Evolutionary conservation across 2,888 invertebrate species (phyloP).

Genomic region (Tachystola acroxantha): DNA sequence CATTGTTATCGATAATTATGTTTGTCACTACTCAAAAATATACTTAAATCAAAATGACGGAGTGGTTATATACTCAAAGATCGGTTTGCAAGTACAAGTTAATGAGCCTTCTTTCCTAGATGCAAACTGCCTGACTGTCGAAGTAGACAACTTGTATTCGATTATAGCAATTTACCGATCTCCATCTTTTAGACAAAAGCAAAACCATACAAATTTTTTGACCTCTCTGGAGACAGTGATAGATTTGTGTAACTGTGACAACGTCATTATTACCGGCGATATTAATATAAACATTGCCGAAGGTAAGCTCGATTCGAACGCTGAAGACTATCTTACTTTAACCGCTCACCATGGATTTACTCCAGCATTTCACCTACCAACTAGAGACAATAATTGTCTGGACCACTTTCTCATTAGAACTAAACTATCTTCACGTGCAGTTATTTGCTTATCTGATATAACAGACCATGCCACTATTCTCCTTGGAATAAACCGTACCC

Average conservation of each 20-base stretch:
- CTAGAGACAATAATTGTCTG: too few species aligned
- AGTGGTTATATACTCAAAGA: neutral
- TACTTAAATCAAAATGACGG: conserved; percentile 2
- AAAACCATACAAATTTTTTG: neutral
- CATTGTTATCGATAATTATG: neutral
- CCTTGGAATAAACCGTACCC: neutral
- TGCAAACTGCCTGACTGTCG: neutral
- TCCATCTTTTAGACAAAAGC: neutral
- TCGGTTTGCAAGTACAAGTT: neutral
- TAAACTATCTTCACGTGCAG: too few species aligned
- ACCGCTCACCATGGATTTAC: neutral
- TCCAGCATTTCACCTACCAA: neutral
- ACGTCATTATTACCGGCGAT: neutral
- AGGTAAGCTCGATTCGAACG: neutral
- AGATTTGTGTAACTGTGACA: neutral
- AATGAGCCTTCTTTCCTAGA: neutral
- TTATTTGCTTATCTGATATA: too few species aligned
- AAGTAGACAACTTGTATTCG: neutral
- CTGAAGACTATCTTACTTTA: neutral
- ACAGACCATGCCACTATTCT: neutral
- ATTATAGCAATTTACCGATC: neutral
- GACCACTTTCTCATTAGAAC: too few species aligned
- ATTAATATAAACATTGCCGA: neutral
- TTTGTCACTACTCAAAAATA: neutral
- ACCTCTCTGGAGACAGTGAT: neutral